A percentile compares a stretch with the other conserved stretches of the same genome.
Evolutionary conservation across 2,888 invertebrate species (phyloP).

Genomic region (Neuroscelio doddi): DNA sequence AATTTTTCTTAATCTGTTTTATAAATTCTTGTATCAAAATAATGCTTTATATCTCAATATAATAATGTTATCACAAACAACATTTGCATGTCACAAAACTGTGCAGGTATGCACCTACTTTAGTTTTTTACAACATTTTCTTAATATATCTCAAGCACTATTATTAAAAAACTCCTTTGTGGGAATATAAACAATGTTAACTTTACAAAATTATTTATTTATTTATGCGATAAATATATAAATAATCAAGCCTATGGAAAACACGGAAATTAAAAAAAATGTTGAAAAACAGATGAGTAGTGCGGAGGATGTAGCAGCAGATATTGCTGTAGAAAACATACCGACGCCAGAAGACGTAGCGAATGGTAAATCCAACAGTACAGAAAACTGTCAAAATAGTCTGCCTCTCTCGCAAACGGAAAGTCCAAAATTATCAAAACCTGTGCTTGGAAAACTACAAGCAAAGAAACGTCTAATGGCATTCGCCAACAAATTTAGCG

Average conservation of each 20-base stretch:
- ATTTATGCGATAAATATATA: background rate
- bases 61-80: too few relatives aligned
- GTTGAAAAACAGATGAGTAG: constrained; percentile 14
- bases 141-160: too few relatives aligned
- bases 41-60: too few relatives aligned
- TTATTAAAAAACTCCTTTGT: too few relatives aligned
- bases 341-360: constrained; percentile 43
- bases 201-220: too few relatives aligned
- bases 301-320: constrained; percentile 17
- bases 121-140: too few relatives aligned
- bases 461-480: constrained; percentile 70
- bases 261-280: background rate
- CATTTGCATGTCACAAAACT: too few relatives aligned
- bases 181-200: too few relatives aligned
- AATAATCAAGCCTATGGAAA: background rate
- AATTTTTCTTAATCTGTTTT: too few relatives aligned
- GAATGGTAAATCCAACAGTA: constrained; percentile 39
- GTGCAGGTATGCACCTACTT: too few relatives aligned
- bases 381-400: constrained; percentile 49
- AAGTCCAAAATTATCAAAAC: constrained; percentile 63
- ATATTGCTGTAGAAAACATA: constrained; percentile 41
- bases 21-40: too few relatives aligned
- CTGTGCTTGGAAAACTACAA: constrained; percentile 68
- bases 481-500: constrained; percentile 65
- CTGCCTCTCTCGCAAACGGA: constrained; percentile 51